Base-by-base conservation (phyloP, 2,888 invertebrate species). In the Trypoxylon attenuatum region DNA sequence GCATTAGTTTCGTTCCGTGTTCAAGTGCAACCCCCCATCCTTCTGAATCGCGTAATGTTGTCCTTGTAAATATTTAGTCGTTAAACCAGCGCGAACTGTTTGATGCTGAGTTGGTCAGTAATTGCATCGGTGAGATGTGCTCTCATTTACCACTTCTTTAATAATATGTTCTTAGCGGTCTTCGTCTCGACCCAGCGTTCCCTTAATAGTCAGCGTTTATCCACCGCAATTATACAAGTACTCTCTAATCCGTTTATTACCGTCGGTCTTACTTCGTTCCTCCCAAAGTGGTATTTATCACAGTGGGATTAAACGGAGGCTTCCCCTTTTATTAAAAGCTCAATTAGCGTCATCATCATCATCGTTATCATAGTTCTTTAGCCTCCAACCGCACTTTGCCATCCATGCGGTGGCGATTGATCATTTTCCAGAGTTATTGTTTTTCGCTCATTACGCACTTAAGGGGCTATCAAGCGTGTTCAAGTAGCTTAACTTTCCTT, bases 241-340 rank as follows among this genome's bases (percentile, higher is more conserved):
- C 74, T 64, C 74, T 69, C 74, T 74, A 74, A 74, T 74, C 74
- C 75, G 74, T 71, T 74, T 74, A 75, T 75, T 74, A 75, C 73
- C 56, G 69, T 57, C 68, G 57, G 57, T 54, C 73, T 73, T 73
- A 58, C 65, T 73, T 69, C 63, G 63, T 66, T 66, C 66, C 66
- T 73, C 65, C 47, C 63, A 53, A 66, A 66, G 56, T 62, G 60
- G 63, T 75, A 63, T 66, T 71, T 66, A 75, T 74, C 71, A 53
- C 38, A 50, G 51, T 41, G 49, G 63, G 75, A 74, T 74, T 74
- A 74, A 75, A 68, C 45, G 63, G 59, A 71, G 59, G 63, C 60
- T 53, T 69, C 69, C 51, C n/a, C 64, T 59, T 71, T 75, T 75
- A 75, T 74, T 71, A 75, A 75, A 58, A 56, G 69, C 45, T 55